Percentiles rank a stretch among this genome's conserved stretches.
phyloP scores from a whole-genome alignment of 1,140 invertebrate species.

The Pomacea maculata region DNA sequence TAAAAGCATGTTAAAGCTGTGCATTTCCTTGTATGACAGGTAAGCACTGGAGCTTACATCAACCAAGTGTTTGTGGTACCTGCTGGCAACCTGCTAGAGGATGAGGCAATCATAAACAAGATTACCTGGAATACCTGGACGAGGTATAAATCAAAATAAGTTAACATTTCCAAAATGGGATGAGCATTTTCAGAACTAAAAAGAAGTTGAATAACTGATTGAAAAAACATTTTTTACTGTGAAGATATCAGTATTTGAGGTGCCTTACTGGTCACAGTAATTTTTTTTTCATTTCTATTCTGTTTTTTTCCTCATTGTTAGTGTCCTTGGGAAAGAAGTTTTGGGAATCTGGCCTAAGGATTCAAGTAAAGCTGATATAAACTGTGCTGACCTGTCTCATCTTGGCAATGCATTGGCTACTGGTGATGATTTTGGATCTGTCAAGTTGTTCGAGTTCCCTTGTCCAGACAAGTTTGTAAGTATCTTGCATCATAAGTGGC shows the following conservation, averaged over 20 bases:
- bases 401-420: slow-evolving; percentile 61
- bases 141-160: slow-evolving; percentile 45
- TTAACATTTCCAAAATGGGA: not conserved
- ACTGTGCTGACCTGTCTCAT: slow-evolving; percentile 62
- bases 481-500: slow-evolving; percentile 1
- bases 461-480: slow-evolving; percentile 63
- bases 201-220: no score
- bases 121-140: slow-evolving; percentile 65
- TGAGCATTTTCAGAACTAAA: no score
- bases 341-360: slow-evolving; percentile 65
- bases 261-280: not conserved
- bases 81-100: slow-evolving; percentile 52
- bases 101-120: slow-evolving; percentile 49
- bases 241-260: no score
- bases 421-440: slow-evolving; percentile 65
- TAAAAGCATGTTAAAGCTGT: no score
- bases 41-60: slow-evolving; percentile 61
- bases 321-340: slow-evolving; percentile 63
- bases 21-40: slow-evolving; percentile 32
- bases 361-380: slow-evolving; percentile 59
- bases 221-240: no score
- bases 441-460: slow-evolving; percentile 65
- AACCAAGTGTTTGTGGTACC: slow-evolving; percentile 61
- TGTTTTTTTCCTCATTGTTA: slow-evolving; percentile 30
- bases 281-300: not conserved